Percentiles rank a stretch among this genome's conserved stretches.
These are phyloP conservation scores for Calidris pygmaea DNA, from an alignment of 2,113 vertebrate genomes.

Conservation along the genomic window DNA sequence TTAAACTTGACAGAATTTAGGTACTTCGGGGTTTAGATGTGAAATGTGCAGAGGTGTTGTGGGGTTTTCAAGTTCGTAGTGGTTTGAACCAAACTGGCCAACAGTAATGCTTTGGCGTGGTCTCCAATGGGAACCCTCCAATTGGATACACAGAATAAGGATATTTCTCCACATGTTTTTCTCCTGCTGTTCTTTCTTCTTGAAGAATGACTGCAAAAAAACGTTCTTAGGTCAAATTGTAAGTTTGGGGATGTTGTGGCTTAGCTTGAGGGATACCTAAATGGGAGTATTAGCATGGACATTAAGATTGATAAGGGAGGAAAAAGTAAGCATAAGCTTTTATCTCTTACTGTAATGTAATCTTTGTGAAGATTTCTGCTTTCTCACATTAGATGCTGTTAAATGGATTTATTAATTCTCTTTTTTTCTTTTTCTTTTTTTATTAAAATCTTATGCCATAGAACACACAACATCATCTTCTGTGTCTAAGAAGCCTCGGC, in stretches of 20 bases:
- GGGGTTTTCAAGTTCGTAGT: background rate
- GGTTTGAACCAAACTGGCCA: background rate
- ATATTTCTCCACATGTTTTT: background rate
- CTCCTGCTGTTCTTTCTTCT: background rate
- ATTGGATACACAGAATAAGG: background rate
- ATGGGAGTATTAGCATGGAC: background rate
- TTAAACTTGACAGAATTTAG: background rate
- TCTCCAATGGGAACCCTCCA: background rate
- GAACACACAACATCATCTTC: conserved; percentile 95
- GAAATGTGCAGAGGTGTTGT: background rate
- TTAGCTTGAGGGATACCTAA: background rate
- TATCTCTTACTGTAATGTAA: background rate
- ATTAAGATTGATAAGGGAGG: background rate
- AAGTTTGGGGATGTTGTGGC: background rate
- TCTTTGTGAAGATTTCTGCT: background rate
- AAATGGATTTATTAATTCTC: background rate
- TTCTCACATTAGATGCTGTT: background rate
- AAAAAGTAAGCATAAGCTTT: background rate
- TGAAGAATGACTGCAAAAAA: background rate
- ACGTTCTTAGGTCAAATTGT: background rate
- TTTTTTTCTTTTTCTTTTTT: background rate
- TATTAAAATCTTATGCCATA: conserved; percentile 43
- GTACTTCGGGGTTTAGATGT: background rate
- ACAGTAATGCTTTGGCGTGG: background rate
- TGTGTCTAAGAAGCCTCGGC: conserved; percentile 92